Evolutionary conservation across 1,140 invertebrate species (phyloP).

Genomic region (Bombus pyrosoma): DNA sequence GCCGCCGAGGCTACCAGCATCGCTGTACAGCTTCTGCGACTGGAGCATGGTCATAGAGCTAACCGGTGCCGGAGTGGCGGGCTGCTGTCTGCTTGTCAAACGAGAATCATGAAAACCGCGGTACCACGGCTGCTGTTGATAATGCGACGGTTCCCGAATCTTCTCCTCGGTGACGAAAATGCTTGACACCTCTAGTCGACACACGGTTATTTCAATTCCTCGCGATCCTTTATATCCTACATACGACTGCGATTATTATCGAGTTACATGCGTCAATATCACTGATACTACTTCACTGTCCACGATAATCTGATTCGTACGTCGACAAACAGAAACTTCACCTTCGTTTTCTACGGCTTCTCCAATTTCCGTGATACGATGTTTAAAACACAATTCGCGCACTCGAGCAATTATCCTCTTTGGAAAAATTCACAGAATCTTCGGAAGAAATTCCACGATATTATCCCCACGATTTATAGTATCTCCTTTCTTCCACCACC

Average conservation of each 20-base stretch:
- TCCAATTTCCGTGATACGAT: too few relatives aligned
- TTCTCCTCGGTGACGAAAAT: conserved; percentile 32
- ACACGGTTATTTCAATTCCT: not conserved
- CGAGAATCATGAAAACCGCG: conserved; percentile 69
- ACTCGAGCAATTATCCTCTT: too few relatives aligned
- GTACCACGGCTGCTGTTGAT: conserved; percentile 67
- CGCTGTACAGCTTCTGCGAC: conserved; percentile 84
- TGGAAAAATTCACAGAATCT: too few relatives aligned
- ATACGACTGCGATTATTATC: too few relatives aligned
- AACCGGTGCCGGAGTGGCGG: conserved; percentile 62
- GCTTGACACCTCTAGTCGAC: not conserved
- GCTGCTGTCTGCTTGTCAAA: conserved; percentile 68
- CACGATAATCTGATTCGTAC: not conserved
- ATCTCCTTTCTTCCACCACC: too few relatives aligned
- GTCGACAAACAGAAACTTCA: too few relatives aligned
- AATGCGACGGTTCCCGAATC: conserved; percentile 63
- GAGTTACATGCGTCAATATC: not conserved
- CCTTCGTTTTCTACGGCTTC: too few relatives aligned
- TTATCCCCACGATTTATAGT: too few relatives aligned
- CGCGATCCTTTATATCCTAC: not conserved
- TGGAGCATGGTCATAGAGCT: conserved; percentile 82
- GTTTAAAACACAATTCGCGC: too few relatives aligned
- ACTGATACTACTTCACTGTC: not conserved
- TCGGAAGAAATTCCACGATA: too few relatives aligned
- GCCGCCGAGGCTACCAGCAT: conserved; percentile 78